phyloP scores from a whole-genome alignment of 2,888 invertebrate species.

The Tetanocera ferruginea region DNA sequence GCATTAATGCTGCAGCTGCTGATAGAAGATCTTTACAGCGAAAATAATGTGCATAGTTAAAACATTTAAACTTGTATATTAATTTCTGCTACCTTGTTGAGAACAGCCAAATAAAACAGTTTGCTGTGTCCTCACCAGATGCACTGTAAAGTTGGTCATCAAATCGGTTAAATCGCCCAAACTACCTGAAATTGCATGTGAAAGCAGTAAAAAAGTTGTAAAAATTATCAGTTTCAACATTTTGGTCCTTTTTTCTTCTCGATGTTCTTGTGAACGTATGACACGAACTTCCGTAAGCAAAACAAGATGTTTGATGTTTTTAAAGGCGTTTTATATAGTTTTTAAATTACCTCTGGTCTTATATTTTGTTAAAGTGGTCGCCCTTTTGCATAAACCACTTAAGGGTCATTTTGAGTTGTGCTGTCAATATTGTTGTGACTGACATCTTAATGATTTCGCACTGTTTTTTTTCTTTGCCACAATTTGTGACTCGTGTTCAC shows the following conservation, averaged over 20 bases:
- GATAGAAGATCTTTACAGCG: slow-evolving; percentile 7
- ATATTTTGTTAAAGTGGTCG: too few species aligned
- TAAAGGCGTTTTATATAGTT: too few species aligned
- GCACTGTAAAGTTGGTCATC: slow-evolving; percentile 51
- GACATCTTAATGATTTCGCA: too few species aligned
- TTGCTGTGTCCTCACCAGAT: slow-evolving; percentile 53
- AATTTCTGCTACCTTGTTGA: slow-evolving; percentile 48
- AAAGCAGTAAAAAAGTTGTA: background rate
- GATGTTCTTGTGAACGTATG: background rate
- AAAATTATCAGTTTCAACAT: background rate
- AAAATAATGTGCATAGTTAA: too few species aligned
- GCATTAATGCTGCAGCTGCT: slow-evolving; percentile 45
- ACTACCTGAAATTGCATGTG: background rate
- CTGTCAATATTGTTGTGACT: too few species aligned
- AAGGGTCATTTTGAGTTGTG: too few species aligned
- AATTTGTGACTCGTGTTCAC: background rate
- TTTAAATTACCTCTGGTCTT: too few species aligned
- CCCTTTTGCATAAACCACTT: too few species aligned
- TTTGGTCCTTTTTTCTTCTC: background rate
- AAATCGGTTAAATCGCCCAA: slow-evolving; percentile 35
- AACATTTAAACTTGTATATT: too few species aligned
- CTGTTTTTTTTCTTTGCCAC: background rate
- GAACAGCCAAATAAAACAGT: slow-evolving; percentile 56
- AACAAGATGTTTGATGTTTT: background rate
- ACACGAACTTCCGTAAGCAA: slow-evolving; percentile 8